Percentiles rank a stretch among this genome's conserved stretches.
Conservation (phyloP, 1,140 invertebrate genomes). For the Drosophila punjabiensis region DNA sequence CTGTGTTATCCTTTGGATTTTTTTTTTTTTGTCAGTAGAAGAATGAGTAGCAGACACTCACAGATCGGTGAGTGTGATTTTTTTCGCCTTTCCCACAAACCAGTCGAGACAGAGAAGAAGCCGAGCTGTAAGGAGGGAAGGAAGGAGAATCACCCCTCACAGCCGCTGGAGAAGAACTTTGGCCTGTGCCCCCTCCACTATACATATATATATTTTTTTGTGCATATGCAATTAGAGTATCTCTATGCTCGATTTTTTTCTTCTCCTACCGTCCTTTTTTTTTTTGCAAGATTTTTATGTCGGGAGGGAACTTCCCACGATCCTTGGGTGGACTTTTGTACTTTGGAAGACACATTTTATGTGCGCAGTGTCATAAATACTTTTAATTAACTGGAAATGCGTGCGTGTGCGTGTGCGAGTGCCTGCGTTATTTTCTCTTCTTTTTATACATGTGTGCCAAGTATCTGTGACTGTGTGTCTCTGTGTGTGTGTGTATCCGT, state of each 20-base stretch:
- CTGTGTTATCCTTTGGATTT: constrained; percentile 34
- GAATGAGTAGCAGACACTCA: constrained; percentile 1
- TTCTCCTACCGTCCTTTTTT: constrained; percentile 10
- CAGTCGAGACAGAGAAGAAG: constrained; percentile 31
- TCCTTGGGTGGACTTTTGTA: constrained; percentile 77
- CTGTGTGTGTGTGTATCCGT: constrained; percentile 26
- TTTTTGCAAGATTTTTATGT: constrained; percentile 34
- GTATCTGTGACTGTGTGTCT: neutral
- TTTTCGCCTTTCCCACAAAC: constrained; percentile 46
- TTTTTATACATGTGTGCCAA: constrained; percentile 6
- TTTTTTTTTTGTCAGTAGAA: constrained; percentile 7
- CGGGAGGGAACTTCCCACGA: constrained; percentile 74
- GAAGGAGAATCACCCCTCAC: constrained; percentile 30
- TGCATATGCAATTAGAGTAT: constrained; percentile 57
- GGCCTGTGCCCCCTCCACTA: constrained; percentile 17
- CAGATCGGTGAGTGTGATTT: constrained; percentile 47
- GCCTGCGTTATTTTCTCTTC: constrained; percentile 13
- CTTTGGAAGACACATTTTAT: constrained; percentile 59
- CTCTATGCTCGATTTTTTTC: constrained; percentile 41
- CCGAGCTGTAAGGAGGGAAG: neutral
- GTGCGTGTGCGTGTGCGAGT: constrained; percentile 36
- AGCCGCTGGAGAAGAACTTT: constrained; percentile 36
- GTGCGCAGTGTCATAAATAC: constrained; percentile 73
- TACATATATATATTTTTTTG: neutral
- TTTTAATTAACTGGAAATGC: constrained; percentile 79